These are phyloP conservation scores for Carcharodon carcharias DNA, from an alignment of 2,797 vertebrate species.

Conservation along the genomic window DNA sequence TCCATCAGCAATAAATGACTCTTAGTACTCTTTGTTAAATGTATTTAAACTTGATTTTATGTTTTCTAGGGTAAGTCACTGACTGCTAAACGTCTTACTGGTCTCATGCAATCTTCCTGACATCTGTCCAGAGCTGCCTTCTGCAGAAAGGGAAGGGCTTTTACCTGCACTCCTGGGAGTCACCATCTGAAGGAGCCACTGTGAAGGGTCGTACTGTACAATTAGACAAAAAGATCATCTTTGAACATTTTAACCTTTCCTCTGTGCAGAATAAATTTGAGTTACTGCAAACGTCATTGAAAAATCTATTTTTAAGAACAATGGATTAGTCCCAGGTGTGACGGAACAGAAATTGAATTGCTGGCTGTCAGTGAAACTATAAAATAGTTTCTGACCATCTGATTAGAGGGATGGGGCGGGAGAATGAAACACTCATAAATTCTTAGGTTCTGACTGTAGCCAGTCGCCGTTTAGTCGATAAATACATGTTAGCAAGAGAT, in stretches of 20 bases:
- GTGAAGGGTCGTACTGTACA: neutral
- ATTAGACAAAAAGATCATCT: neutral
- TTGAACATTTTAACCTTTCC: conserved; percentile 14
- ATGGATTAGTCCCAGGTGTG: neutral
- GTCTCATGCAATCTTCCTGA: conserved; percentile 97
- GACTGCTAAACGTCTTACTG: conserved; percentile 86
- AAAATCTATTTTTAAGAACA: neutral
- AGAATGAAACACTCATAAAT: neutral
- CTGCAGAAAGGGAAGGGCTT: conserved; percentile 2
- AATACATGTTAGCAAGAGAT: neutral
- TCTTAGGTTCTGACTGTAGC: neutral
- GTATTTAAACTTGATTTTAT: conserved; percentile 42
- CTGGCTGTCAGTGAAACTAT: conserved; percentile 24
- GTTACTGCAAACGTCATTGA: neutral
- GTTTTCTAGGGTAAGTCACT: conserved; percentile 82
- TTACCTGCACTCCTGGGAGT: neutral
- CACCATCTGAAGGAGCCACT: neutral
- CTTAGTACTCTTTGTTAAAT: neutral
- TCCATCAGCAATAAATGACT: neutral
- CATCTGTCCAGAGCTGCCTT: conserved; percentile 24
- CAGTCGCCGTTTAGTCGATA: neutral
- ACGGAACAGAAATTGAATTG: neutral
- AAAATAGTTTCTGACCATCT: neutral
- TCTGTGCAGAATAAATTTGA: conserved; percentile 22
- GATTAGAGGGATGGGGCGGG: no score